Evolutionary conservation across 2,797 vertebrate species (phyloP), one percentile per base, ranked within the genome.

Genomic region (Coilia nasus): DNA sequence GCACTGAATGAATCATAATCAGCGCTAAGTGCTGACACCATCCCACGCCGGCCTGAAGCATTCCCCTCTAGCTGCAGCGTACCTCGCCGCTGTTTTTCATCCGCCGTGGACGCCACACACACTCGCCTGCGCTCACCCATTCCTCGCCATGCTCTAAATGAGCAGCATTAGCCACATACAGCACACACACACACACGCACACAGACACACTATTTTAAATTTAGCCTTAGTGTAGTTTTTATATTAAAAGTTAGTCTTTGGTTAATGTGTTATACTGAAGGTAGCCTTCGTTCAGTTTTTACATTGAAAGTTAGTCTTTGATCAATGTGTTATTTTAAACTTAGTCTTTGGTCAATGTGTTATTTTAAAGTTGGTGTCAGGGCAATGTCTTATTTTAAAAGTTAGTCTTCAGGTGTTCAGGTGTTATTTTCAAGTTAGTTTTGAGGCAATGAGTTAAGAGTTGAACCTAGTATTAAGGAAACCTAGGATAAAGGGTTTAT

Each of bases 1-100:
- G 64, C n/a, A 10, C 23, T 64, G n/a, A 64, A 64, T 64, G 60
- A 64, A 64, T 64, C 60, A 64, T 64, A 25, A 64, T 64, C 25
- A 64, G n/a, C 23, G 2, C 60, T 64, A 64, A 64, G n/a, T 64
- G 25, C 60, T 64, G 60, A 64, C 60, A 64, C 23, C 2, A 9
- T 25, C 60, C 9, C 25, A 7, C n/a, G n/a, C 7, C 25, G 60
- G 60, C 60, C 60, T 6, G 9, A 12, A 23, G 60, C n/a, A 64
- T 64, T 23, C 60, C 60, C n/a, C 60, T 25, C n/a, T 9, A 64
- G 60, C n/a, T 23, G 19, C 7, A 23, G n/a, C 21, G n/a, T 10
- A 6, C 25, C 60, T 9, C 2, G 60, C n/a, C n/a, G 21, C 25
- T 64, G 60, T 64, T 64, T 64, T 64, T 23, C 59, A n/a, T 0